Evolutionary conservation across 2,888 invertebrate species (phyloP), one percentile per base, ranked within the genome.

Genomic region (Leucophora obtusa): DNA sequence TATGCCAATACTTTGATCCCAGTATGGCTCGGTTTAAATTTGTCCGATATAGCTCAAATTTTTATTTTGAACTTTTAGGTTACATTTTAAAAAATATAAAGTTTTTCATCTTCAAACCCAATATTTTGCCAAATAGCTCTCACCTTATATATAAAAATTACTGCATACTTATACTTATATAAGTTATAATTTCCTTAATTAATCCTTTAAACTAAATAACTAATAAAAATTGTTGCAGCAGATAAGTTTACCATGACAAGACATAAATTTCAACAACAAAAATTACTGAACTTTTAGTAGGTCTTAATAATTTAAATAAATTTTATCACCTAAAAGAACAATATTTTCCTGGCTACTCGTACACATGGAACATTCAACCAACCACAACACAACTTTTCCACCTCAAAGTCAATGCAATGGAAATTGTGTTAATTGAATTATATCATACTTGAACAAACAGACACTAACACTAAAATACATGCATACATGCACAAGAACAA

Each of bases 391-490:
- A 65, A 74, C 66, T 74, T 74, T 77, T 74, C 70, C 77, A 77
- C 81, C 81, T 74, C 73, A 81, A 83, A 85, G 84, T 85, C 87
- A 87, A 86, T 87, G 86, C 85, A 85, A 84, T 85, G 86, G 86
- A 85, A 87, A 86, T 85, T 86, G 87, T 87, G 87, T 86, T 87
- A 87, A 87, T 87, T 87, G 87, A 87, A 87, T 87, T 87, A 87
- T 85, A 83, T 83, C 83, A 76, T 74, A 59, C 70, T 72, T 80
- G 73, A 80, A 60, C 70, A 77, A 77, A 81, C 81, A 81, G 65
- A 74, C 74, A 72, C 71, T 54, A 56, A 63, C 38, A 56, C 35
- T 47, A 54, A 60, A 6, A 59, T n/a, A 58, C 10, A 21, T 24
- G 0, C 6, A 43, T 17, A 28, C 28, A 21, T 14, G 63, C 47